Conservation (phyloP, 2,113 vertebrate species). For the Ictalurus furcatus region DNA sequence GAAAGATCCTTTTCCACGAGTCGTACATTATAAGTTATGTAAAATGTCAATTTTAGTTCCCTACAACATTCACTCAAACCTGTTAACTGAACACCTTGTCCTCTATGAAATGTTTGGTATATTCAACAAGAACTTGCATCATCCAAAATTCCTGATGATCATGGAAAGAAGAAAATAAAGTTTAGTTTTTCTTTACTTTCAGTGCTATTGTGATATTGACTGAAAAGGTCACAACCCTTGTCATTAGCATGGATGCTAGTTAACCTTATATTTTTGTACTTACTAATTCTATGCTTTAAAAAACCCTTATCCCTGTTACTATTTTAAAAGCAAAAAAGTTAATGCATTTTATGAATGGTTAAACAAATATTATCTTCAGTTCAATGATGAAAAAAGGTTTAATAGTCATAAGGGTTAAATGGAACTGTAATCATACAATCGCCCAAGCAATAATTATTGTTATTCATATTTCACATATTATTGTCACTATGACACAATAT, state of each 20-base stretch:
- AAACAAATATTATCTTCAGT: not conserved
- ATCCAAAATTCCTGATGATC: not conserved
- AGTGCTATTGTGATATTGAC: not conserved
- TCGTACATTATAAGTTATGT: not conserved
- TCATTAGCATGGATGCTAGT: not conserved
- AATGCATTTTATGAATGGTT: not conserved
- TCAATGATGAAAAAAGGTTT: not conserved
- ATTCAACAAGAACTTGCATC: not conserved
- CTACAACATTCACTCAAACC: not conserved
- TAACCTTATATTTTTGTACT: not conserved
- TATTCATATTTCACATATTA: not conserved
- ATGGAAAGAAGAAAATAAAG: not conserved
- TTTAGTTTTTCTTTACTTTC: not conserved
- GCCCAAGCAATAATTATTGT: not conserved
- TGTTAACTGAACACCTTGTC: not conserved
- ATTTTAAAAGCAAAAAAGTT: not conserved
- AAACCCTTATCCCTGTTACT: not conserved
- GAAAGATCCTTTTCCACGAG: not conserved
- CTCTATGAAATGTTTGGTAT: not conserved
- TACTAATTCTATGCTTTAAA: not conserved
- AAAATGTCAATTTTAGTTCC: not conserved
- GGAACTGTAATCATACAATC: not conserved
- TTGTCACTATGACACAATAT: not conserved
- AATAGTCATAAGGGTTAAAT: not conserved
- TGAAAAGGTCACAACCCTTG: not conserved